Evolutionary conservation across 1,140 invertebrate genomes (phyloP), one percentile per base, ranked within the genome.

Genomic region (Penaeus indicus): DNA sequence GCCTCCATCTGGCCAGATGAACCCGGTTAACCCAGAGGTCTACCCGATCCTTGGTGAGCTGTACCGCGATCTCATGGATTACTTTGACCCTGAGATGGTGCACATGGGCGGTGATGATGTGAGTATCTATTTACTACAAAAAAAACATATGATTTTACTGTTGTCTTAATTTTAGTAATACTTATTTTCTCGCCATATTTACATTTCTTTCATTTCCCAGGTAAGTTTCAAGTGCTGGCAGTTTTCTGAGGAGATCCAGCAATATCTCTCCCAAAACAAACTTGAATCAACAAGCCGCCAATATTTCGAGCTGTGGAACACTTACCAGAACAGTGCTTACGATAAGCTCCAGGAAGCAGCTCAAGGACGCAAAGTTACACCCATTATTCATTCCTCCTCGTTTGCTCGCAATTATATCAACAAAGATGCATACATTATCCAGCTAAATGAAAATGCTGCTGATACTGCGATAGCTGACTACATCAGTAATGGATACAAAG

Each of bases 61-160:
- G 21, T 91, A 91, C 83, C 85, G 77, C 27, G 90, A 91, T 38
- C 82, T 91, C 47, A 32, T 90, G 11, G 88, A 91, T 32, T 85
- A 85, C 54, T 91, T 91, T 79, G 84, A 90, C 27, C 86, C 91
- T 5, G 89, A 91, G 47, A 87, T 97, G 1, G 97, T 97, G 92
- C 97, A 98, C 91, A 97, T 97, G 96, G 97, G 97, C 42, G 97
- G 97, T 0, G 97, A 97, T 91, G 97, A 97, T 92, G 96, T 97
- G 64, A 90, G 89, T 86, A 54, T 4, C 19, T 16, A 27, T 0
- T 79, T 8, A 11, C 47, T 27, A 62, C 79, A 21, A 60, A 21
- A 64, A 1, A 80, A 0, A 18, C n/a, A n/a, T 10, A 61, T 3
- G 16, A 16, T 10, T 13, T 3, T 60, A 54, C 25, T 61, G 18